Conservation (phyloP, 1,140 invertebrate species). For the Micrasema longulum region DNA sequence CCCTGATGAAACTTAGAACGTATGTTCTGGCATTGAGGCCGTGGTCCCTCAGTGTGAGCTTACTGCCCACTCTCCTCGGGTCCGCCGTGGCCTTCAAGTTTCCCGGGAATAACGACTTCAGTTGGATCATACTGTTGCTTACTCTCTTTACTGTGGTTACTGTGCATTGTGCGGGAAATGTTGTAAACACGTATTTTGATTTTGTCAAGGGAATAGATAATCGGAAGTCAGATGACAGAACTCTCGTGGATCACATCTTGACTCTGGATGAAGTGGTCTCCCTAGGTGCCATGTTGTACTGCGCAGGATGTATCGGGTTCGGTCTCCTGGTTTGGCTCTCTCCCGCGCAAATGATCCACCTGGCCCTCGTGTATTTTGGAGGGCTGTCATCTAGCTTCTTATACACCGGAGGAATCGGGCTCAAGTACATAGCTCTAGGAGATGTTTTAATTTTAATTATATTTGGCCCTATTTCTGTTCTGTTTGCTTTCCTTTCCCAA, state of each 20-base stretch:
- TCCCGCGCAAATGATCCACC: constrained; percentile 92
- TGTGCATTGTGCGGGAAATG: constrained; percentile 94
- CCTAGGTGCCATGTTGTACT: constrained; percentile 88
- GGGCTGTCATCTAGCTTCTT: constrained; percentile 95
- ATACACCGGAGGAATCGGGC: constrained; percentile 92
- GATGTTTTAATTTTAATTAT: constrained; percentile 92
- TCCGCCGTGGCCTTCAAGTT: constrained; percentile 87
- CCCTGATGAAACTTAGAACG: constrained; percentile 86
- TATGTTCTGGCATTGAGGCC: constrained; percentile 89
- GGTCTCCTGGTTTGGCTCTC: constrained; percentile 83
- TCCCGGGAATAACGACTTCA: constrained; percentile 78
- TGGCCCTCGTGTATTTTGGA: constrained; percentile 94
- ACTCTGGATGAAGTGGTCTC: constrained; percentile 88
- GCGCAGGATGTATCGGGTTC: constrained; percentile 90
- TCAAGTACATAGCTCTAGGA: constrained; percentile 93
- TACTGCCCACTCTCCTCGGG: constrained; percentile 90
- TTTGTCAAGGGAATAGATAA: constrained; percentile 94
- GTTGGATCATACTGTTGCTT: constrained; percentile 80
- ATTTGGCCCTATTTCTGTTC: constrained; percentile 94
- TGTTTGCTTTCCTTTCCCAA: constrained; percentile 94
- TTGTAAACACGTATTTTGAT: constrained; percentile 97
- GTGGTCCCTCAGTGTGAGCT: constrained; percentile 92
- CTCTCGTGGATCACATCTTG: constrained; percentile 90
- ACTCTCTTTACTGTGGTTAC: constrained; percentile 88
- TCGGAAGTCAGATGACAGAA: constrained; percentile 91